Percentiles rank a stretch among this genome's conserved stretches.
Conservation (phyloP, 2,888 invertebrate species). For the Eurois occulta region DNA sequence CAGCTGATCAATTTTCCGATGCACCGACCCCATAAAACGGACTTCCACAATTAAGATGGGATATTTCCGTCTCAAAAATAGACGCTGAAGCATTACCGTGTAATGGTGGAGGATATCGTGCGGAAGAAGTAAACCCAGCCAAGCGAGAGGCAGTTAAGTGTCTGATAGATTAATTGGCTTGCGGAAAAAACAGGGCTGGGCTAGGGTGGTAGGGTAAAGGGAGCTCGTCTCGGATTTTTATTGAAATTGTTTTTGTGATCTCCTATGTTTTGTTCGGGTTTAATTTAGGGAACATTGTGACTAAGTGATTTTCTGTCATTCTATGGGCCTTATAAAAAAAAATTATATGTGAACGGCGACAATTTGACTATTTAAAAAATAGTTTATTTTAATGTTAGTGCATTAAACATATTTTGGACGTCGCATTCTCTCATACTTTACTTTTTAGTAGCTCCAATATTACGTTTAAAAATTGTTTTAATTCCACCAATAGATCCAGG, state of each 20-base stretch:
- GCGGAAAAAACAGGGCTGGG: conserved; percentile 56
- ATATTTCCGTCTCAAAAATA: conserved; percentile 52
- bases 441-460: neutral
- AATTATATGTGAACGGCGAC: neutral
- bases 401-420: neutral
- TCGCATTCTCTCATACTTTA: neutral
- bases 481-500: neutral
- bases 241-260: conserved; percentile 26
- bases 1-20: conserved; percentile 23
- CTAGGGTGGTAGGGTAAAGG: conserved; percentile 54
- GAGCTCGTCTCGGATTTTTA: conserved; percentile 23
- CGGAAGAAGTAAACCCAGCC: conserved; percentile 63
- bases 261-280: neutral
- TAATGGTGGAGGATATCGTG: conserved; percentile 63
- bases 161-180: conserved; percentile 67
- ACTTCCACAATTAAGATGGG: conserved; percentile 41
- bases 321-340: no score
- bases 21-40: conserved; percentile 36
- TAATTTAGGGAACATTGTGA: neutral
- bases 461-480: neutral
- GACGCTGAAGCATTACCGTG: conserved; percentile 54
- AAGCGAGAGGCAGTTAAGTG: conserved; percentile 59
- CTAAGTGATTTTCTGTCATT: neutral
- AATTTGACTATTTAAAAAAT: neutral
- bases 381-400: neutral